A percentile compares a stretch with the other conserved stretches of the same genome.
Conservation (phyloP, 64 coral and sea anemone species). For the Pocillopora verrucosa region DNA sequence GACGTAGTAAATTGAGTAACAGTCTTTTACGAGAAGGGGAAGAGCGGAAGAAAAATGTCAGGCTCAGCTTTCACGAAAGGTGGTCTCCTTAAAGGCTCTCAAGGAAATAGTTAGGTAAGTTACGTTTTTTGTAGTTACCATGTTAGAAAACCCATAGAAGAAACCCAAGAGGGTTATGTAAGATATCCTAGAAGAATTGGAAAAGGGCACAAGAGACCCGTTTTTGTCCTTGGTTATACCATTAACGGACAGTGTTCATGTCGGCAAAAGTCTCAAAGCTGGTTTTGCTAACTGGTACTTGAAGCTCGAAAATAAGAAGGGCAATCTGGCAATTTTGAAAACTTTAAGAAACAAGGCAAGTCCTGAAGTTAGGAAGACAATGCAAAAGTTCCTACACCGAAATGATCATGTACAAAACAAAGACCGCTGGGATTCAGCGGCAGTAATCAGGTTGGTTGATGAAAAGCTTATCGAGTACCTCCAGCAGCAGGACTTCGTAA, state of each 20-base stretch:
- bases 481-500: constrained; percentile 27
- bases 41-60: no score
- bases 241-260: constrained; percentile 14
- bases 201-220: constrained; percentile 1
- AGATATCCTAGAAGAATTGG: constrained; percentile 12
- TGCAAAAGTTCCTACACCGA: constrained; percentile 25
- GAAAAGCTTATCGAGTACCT: constrained; percentile 12
- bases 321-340: constrained; percentile 29
- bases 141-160: no score
- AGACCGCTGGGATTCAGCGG: constrained; percentile 34
- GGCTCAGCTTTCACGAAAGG: no score
- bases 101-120: no score
- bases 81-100: no score
- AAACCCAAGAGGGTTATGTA: no score
- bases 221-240: background rate
- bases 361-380: no score
- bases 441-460: no score
- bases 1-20: no score
- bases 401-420: constrained; percentile 47
- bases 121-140: no score
- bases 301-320: constrained; percentile 42
- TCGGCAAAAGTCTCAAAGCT: constrained; percentile 46
- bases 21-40: no score
- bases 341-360: constrained; percentile 31
- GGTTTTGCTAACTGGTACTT: constrained; percentile 49